phyloP scores from a whole-genome alignment of 2,888 invertebrate genomes.

The Lasioglossum malachurum region DNA sequence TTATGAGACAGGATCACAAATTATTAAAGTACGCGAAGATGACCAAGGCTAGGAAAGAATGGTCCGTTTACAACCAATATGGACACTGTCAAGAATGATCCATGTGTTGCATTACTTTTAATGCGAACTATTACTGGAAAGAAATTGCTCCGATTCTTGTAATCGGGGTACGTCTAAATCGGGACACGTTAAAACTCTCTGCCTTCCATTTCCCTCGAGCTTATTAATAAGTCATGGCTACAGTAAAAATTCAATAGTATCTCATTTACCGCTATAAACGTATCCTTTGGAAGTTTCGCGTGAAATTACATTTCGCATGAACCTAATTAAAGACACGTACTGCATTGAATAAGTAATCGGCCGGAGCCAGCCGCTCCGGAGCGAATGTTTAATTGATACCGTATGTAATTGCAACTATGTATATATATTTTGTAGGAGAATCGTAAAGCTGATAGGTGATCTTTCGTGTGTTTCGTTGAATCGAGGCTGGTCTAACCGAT shows the following conservation, averaged over 20 bases:
- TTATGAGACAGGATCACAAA: neutral
- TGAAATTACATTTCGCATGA: neutral
- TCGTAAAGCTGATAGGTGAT: neutral
- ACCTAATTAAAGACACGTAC: conserved; percentile 1
- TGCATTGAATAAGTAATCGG: neutral
- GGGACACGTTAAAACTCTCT: neutral
- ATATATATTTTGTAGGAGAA: neutral
- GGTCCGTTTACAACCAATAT: neutral
- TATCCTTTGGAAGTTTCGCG: neutral
- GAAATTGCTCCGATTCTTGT: neutral
- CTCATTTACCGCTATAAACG: neutral
- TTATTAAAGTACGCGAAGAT: neutral
- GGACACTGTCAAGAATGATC: neutral
- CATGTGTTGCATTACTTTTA: neutral
- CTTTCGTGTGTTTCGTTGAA: neutral
- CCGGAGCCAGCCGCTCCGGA: too few relatives aligned
- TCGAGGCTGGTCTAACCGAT: neutral
- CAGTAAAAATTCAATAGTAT: neutral
- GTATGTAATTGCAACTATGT: neutral
- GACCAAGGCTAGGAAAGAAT: too few relatives aligned
- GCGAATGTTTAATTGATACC: neutral
- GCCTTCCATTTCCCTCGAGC: neutral
- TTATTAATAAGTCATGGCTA: neutral
- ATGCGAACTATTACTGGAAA: neutral
- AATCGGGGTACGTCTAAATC: neutral